phyloP scores from a whole-genome alignment of 2,113 vertebrate genomes.

The Pseudopipra pipra region DNA sequence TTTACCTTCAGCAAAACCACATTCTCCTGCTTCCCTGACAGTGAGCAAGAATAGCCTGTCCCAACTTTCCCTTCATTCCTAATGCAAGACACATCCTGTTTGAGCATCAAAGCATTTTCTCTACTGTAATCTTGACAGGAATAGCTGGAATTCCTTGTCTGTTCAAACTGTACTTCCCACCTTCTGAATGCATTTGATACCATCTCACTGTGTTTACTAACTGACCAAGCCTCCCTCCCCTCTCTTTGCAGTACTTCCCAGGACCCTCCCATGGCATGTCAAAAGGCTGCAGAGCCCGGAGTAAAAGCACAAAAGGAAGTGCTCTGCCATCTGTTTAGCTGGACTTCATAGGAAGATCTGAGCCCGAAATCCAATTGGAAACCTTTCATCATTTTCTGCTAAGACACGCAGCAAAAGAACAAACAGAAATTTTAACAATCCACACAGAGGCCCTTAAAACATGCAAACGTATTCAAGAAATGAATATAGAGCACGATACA shows the following conservation, averaged over 20 bases:
- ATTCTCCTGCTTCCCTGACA: background rate
- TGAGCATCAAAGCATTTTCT: background rate
- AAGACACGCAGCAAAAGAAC: background rate
- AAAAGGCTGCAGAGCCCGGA: background rate
- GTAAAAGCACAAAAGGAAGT: background rate
- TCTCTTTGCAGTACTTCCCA: background rate
- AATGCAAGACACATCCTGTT: background rate
- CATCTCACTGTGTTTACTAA: background rate
- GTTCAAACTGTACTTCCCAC: background rate
- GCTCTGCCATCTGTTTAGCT: background rate
- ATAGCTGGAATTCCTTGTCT: conserved; percentile 7
- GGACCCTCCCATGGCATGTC: too few species aligned
- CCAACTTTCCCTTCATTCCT: background rate
- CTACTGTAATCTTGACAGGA: background rate
- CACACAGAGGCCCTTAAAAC: background rate
- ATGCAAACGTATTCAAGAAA: background rate
- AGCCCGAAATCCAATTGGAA: background rate
- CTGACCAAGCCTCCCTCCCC: background rate
- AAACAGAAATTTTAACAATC: background rate
- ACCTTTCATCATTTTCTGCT: background rate
- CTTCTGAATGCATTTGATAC: background rate
- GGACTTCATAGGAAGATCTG: background rate
- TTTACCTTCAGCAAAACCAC: background rate
- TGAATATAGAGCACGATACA: background rate
- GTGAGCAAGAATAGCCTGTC: background rate